Evolutionary conservation across 2,888 invertebrate species (phyloP).

Genomic region (Perithous albicinctus): DNA sequence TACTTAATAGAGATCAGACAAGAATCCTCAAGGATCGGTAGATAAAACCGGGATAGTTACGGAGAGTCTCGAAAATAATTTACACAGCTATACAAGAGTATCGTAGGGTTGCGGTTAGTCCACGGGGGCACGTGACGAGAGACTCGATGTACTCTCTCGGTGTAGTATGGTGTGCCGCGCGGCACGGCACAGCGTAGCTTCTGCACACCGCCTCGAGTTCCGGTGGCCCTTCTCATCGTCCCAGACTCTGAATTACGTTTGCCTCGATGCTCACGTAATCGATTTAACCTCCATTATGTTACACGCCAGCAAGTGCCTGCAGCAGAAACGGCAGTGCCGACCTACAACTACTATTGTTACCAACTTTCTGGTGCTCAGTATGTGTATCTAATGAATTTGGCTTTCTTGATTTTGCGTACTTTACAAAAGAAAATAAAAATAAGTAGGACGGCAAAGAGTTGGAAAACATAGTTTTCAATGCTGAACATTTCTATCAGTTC

Average conservation of each 20-base stretch:
- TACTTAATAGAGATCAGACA: slow-evolving; percentile 49
- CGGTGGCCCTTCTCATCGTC: slow-evolving; percentile 32
- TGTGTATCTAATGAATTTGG: slow-evolving; percentile 10
- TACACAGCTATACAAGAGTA: slow-evolving; percentile 44
- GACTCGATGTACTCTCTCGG: slow-evolving; percentile 30
- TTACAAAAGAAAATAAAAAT: too few species aligned
- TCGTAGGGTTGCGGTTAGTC: slow-evolving; percentile 59
- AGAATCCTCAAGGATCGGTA: slow-evolving; percentile 39
- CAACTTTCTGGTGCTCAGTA: slow-evolving; percentile 30
- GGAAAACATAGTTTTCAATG: too few species aligned
- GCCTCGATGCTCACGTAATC: slow-evolving; percentile 66
- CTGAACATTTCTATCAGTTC: too few species aligned
- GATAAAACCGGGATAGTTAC: slow-evolving; percentile 40
- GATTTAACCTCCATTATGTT: slow-evolving; percentile 67
- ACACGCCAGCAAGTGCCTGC: slow-evolving; percentile 59
- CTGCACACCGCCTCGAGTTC: slow-evolving; percentile 39
- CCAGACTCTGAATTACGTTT: slow-evolving; percentile 61
- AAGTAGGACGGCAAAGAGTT: too few species aligned
- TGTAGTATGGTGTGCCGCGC: slow-evolving; percentile 18
- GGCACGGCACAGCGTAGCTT: slow-evolving; percentile 23
- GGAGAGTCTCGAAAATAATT: slow-evolving; percentile 55
- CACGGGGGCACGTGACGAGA: slow-evolving; percentile 55
- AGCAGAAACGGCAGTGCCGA: slow-evolving; percentile 52
- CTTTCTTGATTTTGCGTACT: too few species aligned
- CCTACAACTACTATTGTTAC: slow-evolving; percentile 36